phyloP scores from a whole-genome alignment of 2,888 invertebrate genomes.

The Muschampia plurimacula region DNA sequence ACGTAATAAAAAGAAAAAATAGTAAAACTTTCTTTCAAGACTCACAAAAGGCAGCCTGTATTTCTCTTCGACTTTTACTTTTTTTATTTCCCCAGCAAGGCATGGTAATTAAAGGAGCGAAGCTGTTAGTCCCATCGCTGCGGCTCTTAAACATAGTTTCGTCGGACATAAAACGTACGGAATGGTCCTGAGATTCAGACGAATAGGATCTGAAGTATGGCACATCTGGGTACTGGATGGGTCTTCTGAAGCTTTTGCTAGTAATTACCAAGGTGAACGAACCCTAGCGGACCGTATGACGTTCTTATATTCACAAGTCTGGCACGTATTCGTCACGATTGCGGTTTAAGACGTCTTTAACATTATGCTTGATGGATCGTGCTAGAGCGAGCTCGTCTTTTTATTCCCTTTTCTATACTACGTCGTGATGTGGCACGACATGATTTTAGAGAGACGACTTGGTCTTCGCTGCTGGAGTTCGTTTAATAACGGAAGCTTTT shows the following conservation, averaged over 20 bases:
- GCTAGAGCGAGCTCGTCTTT: constrained; percentile 32
- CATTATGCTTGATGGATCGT: constrained; percentile 40
- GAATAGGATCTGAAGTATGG: constrained; percentile 40
- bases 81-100: constrained; percentile 66
- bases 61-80: constrained; percentile 52
- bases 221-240: constrained; percentile 42
- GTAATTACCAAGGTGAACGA: constrained; percentile 43
- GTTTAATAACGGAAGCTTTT: constrained; percentile 35
- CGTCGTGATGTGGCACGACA: constrained; percentile 22
- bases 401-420: constrained; percentile 32
- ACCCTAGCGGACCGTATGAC: constrained; percentile 40
- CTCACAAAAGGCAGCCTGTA: constrained; percentile 59
- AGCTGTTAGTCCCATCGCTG: constrained; percentile 60
- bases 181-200: constrained; percentile 49
- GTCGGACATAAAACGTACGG: constrained; percentile 61
- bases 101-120: constrained; percentile 72
- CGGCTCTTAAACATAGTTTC: constrained; percentile 60
- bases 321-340: constrained; percentile 49
- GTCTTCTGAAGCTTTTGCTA: constrained; percentile 43
- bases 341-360: constrained; percentile 40
- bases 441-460: constrained; percentile 29
- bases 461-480: constrained; percentile 33
- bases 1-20: constrained; percentile 49
- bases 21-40: constrained; percentile 51
- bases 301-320: constrained; percentile 44